These are phyloP conservation scores for Sylvilagus floridanus DNA, from an alignment of 2,797 vertebrate species.

Conservation along the genomic window DNA sequence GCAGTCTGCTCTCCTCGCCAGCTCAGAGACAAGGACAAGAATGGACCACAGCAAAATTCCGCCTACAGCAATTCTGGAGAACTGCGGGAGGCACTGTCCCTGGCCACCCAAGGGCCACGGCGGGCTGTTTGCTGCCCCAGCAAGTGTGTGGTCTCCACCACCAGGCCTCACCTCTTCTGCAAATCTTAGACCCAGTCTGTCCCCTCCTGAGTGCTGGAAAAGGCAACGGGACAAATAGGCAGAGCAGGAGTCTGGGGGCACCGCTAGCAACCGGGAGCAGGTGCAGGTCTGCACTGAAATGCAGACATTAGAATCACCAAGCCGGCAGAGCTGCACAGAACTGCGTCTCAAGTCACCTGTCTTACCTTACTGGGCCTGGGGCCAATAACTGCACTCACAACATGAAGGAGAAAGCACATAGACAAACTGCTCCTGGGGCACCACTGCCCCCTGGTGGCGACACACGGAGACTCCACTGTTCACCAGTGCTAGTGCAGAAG, in stretches of 20 bases:
- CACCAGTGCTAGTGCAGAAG: neutral
- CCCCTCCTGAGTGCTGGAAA: neutral
- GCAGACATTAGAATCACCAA: neutral
- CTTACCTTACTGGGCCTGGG: neutral
- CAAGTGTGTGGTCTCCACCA: neutral
- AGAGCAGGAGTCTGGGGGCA: neutral
- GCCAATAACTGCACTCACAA: neutral
- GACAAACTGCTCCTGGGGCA: neutral
- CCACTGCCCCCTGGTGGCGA: conserved; percentile 68
- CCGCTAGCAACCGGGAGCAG: too few species aligned
- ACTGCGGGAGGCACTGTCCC: fast-evolving
- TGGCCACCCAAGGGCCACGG: neutral
- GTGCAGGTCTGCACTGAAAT: neutral
- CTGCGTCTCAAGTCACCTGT: neutral
- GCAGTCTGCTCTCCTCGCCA: neutral
- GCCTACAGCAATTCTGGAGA: neutral
- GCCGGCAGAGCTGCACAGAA: neutral
- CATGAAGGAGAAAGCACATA: neutral
- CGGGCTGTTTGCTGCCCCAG: neutral
- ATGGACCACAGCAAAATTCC: neutral
- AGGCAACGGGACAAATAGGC: neutral
- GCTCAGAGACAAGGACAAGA: neutral
- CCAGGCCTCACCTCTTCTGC: neutral
- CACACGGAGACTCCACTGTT: fast-evolving
- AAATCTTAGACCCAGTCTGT: neutral